Evolutionary conservation across 2,888 invertebrate genomes (phyloP).

Genomic region (Elmis aenea): DNA sequence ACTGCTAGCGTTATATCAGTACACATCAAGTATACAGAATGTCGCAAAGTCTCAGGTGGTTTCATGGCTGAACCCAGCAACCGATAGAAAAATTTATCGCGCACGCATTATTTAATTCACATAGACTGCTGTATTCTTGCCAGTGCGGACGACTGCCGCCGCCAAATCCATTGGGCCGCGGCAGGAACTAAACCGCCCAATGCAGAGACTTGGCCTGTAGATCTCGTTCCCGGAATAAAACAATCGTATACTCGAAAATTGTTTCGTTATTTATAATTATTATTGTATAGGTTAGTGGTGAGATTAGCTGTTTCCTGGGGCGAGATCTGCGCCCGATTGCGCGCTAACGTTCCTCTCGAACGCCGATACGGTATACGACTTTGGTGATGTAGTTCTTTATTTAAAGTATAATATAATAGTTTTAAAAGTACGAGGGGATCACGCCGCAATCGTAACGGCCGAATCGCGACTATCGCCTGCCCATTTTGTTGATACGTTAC

Average conservation of each 20-base stretch:
- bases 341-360: conserved; percentile 15
- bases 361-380: conserved; percentile 33
- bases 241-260: too few species aligned
- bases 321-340: conserved; percentile 18
- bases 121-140: conserved; percentile 29
- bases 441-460: conserved; percentile 5
- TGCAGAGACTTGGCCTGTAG: not conserved
- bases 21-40: conserved; percentile 47
- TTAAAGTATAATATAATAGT: conserved; percentile 28
- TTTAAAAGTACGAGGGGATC: conserved; percentile 21
- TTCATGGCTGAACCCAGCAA: conserved; percentile 37
- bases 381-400: conserved; percentile 34
- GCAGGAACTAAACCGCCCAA: conserved; percentile 3
- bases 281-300: too few species aligned
- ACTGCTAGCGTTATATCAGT: conserved; percentile 31
- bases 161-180: conserved; percentile 9
- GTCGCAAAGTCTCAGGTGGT: conserved; percentile 49
- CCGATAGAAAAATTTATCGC: conserved; percentile 31
- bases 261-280: too few species aligned
- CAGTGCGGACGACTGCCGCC: conserved; percentile 17
- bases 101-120: conserved; percentile 26
- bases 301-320: too few species aligned
- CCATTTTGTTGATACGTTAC: conserved; percentile 19
- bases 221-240: conserved; percentile 7
- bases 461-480: conserved; percentile 11